Percentiles rank a stretch among this genome's conserved stretches.
These are phyloP conservation scores for Entelurus aequoreus DNA, from an alignment of 2,113 vertebrate genomes.

Conservation along the genomic window DNA sequence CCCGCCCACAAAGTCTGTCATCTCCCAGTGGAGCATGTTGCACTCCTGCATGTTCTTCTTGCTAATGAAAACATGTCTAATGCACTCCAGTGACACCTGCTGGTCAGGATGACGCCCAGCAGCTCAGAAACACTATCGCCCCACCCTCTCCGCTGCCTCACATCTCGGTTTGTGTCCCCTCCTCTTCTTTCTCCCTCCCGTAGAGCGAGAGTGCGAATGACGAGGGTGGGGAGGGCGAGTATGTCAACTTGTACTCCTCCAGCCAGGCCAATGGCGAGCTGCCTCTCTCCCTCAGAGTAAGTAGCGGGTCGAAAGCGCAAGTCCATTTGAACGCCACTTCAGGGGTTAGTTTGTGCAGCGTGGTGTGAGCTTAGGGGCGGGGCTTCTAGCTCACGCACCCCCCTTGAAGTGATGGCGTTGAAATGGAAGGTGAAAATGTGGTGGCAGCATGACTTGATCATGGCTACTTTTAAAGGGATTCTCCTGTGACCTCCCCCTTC, in stretches of 20 bases:
- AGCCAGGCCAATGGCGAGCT: slow-evolving; percentile 86
- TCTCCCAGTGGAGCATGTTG: slow-evolving; percentile 7
- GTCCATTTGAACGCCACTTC: slow-evolving; percentile 48
- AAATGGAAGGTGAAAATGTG: slow-evolving; percentile 39
- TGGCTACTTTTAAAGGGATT: slow-evolving; percentile 38
- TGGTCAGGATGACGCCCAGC: slow-evolving; percentile 22
- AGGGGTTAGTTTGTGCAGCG: slow-evolving; percentile 5
- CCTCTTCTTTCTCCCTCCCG: slow-evolving; percentile 66
- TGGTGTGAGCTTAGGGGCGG: no score
- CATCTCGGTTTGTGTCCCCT: slow-evolving; percentile 55
- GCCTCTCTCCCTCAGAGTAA: slow-evolving; percentile 85
- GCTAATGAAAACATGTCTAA: slow-evolving; percentile 23
- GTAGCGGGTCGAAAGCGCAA: slow-evolving; percentile 63
- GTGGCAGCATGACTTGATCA: slow-evolving; percentile 38
- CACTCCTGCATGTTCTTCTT: slow-evolving; percentile 52
- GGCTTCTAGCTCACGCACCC: background rate
- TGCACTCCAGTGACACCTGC: slow-evolving; percentile 50
- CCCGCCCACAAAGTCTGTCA: slow-evolving; percentile 33
- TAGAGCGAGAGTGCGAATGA: slow-evolving; percentile 89
- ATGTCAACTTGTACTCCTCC: slow-evolving; percentile 91
- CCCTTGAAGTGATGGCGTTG: slow-evolving; percentile 27
- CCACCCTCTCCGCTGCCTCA: slow-evolving; percentile 46
- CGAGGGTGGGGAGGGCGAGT: slow-evolving; percentile 93
- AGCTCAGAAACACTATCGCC: slow-evolving; percentile 24
- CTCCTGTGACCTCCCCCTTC: slow-evolving; percentile 22